Evolutionary conservation across 2,888 invertebrate species (phyloP).

Genomic region (Athalia rosae): DNA sequence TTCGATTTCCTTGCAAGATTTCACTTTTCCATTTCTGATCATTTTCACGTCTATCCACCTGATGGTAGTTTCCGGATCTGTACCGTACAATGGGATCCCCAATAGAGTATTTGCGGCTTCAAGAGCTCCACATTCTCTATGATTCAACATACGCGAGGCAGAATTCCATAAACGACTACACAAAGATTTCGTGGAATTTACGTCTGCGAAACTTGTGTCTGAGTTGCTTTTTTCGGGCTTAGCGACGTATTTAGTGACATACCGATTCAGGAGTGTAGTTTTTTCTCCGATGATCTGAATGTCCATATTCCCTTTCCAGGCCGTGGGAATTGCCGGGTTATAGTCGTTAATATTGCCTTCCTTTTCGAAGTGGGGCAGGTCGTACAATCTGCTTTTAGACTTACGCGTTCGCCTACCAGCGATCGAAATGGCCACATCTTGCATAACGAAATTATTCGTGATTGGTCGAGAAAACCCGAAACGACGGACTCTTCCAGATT

Average conservation of each 20-base stretch:
- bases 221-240: constrained; percentile 59
- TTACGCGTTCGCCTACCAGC: constrained; percentile 57
- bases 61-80: constrained; percentile 61
- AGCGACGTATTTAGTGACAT: constrained; percentile 51
- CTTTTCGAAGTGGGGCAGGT: constrained; percentile 57
- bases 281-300: constrained; percentile 52
- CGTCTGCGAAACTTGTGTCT: constrained; percentile 55
- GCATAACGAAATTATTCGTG: constrained; percentile 49
- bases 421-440: constrained; percentile 51
- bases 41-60: constrained; percentile 60
- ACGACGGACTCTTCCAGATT: constrained; percentile 51
- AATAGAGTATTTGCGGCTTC: constrained; percentile 61
- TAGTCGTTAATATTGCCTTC: constrained; percentile 55
- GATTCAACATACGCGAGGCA: constrained; percentile 56
- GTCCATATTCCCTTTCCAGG: constrained; percentile 53
- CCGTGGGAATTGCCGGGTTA: constrained; percentile 55
- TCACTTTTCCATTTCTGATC: constrained; percentile 56
- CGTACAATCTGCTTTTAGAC: constrained; percentile 58
- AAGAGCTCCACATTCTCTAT: constrained; percentile 58
- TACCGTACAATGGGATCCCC: constrained; percentile 59
- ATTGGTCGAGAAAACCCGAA: too few relatives aligned
- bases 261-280: constrained; percentile 45
- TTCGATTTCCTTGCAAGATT: constrained; percentile 55
- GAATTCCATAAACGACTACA: constrained; percentile 57
- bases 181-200: constrained; percentile 58